Evolutionary conservation across 2,888 invertebrate species (phyloP), one percentile per base, ranked within the genome.

Genomic region (Epistrophe grossulariae): DNA sequence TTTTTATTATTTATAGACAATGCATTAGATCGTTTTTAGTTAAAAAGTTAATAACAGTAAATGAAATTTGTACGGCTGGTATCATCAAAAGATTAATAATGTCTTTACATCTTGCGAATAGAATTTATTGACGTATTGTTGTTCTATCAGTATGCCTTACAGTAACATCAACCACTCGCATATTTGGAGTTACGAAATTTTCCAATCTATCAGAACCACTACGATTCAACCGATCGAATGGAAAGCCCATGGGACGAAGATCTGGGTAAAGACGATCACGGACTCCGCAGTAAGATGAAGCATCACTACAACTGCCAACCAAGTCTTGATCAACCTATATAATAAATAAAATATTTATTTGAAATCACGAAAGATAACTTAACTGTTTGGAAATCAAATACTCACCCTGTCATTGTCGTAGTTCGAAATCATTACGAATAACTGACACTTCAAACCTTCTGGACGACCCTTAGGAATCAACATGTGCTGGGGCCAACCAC

Each of bases 401-500:
- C 81, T 89, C 82, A 93, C 92, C 80, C 92, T 90, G 74, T 97
- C 97, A 8, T 95, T 94, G 17, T 93, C 94, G 92, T 95, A 96
- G 93, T 97, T 95, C 83, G 97, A 96, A 38, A 97, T 93, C 96
- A 97, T 97, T 35, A 94, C 95, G 91, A 96, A 97, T 15, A 97
- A 93, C 85, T 96, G 94, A 90, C 95, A 94, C 0, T 94, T 93
- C 91, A 94, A 94, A 0, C 97, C 97, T 79, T 94, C 93, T 0
- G 94, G 91, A 9, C 92, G 95, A 3, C 97, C 97, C 92, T 95
- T 96, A 0, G 97, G 96, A 7, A 96, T 90, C 9, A 97, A 94
- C 95, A 97, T 94, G 91, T 97, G 97, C 79, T 96, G 95, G 0
- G 97, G 97, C 97, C 97, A 97, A 80, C 97, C 97, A 90, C 97